Evolutionary conservation across 2,113 vertebrate species (phyloP), one percentile per base, ranked within the genome.

Genomic region (Pelmatolapia mariae): DNA sequence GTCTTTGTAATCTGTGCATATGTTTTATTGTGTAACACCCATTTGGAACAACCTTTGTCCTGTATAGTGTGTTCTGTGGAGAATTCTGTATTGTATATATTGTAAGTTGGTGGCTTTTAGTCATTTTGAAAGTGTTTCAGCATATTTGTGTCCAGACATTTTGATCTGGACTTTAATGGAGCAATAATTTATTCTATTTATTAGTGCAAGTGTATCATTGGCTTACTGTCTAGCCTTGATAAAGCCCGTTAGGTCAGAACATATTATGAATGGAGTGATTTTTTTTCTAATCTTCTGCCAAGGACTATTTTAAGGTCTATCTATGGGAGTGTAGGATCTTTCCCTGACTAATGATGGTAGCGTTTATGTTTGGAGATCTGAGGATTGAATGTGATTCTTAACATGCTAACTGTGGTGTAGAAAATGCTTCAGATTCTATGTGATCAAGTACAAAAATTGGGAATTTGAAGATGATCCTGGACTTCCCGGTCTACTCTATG

Each of bases 331-430:
- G 59, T 63, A 63, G 59, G 31, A 36, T 63, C 31, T 63, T 63
- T 36, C 18, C 59, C 2, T 63, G 59, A 63, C 6, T 63, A n/a
- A 63, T 63, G 59, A 63, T 63, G 31, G 2, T 33, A 36, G 59
- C 6, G 1, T 36, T 63, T 9, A 63, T 63, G 59, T 63, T 36
- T 12, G 1, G 31, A 63, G 4, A 29, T 26, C 71, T 29, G 68
- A 76, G 40, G 40, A 0, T 0, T 47, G 40, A 76, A 18, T 76
- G 13, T 0, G 15, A 76, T 43, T 47, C 6, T 29, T 71, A 71
- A 43, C 66, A 2, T 73, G 68, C 38, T 73, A 22, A 73, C 8
- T 29, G 24, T 29, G 24, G 61, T 47, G n/a, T 9, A 5, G 43
- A 0, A 73, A 45, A 73, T 47, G 13, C 22, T 73, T 47, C 40